Percentiles rank a stretch among this genome's conserved stretches.
These are phyloP conservation scores for Cheirogaleus major DNA, from an alignment of 2,797 vertebrate genomes.

Conservation along the genomic window DNA sequence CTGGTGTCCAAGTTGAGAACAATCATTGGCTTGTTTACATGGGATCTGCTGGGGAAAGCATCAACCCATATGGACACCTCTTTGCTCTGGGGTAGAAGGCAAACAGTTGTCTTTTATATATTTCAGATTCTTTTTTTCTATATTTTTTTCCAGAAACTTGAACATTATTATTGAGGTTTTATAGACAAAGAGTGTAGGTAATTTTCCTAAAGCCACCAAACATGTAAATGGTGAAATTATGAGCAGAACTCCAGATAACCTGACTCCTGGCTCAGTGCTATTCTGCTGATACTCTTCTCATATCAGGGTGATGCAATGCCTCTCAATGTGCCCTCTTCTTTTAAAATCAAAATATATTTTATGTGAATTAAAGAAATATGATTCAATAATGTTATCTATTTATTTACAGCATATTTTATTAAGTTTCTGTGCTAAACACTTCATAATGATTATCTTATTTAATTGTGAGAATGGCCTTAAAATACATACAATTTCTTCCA, in stretches of 20 bases:
- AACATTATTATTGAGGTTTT: not conserved
- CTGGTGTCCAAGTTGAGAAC: not conserved
- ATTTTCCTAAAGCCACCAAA: not conserved
- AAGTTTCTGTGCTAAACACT: not conserved
- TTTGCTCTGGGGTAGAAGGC: not conserved
- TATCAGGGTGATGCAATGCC: not conserved
- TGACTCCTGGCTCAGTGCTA: not conserved
- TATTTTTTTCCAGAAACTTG: not conserved
- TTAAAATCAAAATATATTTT: not conserved
- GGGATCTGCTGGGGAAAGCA: fast-evolving
- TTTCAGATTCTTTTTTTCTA: not conserved
- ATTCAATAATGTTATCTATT: not conserved
- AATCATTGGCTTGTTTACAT: not conserved
- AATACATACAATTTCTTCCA: not conserved
- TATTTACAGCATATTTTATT: not conserved
- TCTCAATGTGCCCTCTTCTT: not conserved
- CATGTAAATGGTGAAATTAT: not conserved
- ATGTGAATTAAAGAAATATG: not conserved
- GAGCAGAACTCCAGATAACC: not conserved
- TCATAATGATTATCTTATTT: not conserved
- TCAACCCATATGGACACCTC: fast-evolving
- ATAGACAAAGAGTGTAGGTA: not conserved
- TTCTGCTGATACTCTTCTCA: not conserved
- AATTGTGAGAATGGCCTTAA: not conserved
- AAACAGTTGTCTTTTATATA: not conserved